Evolutionary conservation across 1,140 invertebrate species (phyloP).

Genomic region (Phortica variegata): DNA sequence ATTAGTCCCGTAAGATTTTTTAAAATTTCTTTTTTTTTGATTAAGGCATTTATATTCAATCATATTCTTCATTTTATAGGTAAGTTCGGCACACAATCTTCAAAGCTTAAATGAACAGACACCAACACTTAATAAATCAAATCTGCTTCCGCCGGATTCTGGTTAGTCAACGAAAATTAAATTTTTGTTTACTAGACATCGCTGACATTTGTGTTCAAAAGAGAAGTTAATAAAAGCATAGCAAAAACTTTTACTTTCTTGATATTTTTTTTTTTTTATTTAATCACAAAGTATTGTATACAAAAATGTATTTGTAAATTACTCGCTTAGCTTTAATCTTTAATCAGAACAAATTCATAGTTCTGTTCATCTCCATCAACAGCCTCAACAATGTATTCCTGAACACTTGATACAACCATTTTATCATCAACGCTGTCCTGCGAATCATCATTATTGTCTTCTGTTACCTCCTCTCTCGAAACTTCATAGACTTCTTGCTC

Average conservation of each 20-base stretch:
- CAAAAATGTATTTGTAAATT: no score
- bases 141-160: slow-evolving; percentile 45
- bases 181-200: background rate
- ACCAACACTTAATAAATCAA: slow-evolving; percentile 44
- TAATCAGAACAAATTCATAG: no score
- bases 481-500: background rate
- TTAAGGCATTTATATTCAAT: background rate
- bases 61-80: slow-evolving; percentile 21
- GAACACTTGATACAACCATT: no score
- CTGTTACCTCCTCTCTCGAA: no score
- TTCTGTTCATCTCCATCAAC: no score
- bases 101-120: slow-evolving; percentile 55
- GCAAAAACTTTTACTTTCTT: background rate
- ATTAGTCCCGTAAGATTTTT: slow-evolving; percentile 53
- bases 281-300: no score
- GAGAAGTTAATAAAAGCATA: slow-evolving; percentile 4
- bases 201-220: slow-evolving; percentile 46
- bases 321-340: no score
- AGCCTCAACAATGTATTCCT: no score
- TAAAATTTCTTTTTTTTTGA: no score
- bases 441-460: no score
- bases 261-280: background rate
- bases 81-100: slow-evolving; percentile 56
- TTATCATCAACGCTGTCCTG: no score
- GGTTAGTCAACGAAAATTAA: slow-evolving; percentile 38